Percentiles rank a stretch among this genome's conserved stretches.
Conservation (phyloP, 1,140 invertebrate species). For the Bombus consobrinus region DNA sequence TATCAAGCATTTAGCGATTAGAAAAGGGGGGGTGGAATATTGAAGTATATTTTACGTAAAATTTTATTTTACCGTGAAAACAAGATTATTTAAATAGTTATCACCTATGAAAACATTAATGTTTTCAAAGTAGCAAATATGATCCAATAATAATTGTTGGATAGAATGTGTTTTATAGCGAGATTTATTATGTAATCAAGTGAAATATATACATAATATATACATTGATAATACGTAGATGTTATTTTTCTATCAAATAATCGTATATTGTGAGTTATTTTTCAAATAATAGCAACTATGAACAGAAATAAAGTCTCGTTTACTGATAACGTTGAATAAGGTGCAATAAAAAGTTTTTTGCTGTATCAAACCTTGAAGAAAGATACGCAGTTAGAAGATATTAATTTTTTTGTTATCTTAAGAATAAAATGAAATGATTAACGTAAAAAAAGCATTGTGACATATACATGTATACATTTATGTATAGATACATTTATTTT, state of each 20-base stretch:
- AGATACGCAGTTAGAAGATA: neutral
- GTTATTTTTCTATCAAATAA: neutral
- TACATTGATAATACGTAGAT: neutral
- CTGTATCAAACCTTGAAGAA: neutral
- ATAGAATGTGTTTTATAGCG: neutral
- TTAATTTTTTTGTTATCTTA: neutral
- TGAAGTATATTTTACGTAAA: no score
- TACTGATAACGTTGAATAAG: slow-evolving; percentile 1
- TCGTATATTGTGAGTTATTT: neutral
- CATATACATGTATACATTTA: neutral
- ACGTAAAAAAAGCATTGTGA: neutral
- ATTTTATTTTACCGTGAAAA: neutral
- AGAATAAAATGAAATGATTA: neutral
- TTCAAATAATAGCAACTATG: neutral
- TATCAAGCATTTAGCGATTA: no score
- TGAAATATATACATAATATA: neutral
- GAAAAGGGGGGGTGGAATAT: neutral
- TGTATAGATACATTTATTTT: neutral
- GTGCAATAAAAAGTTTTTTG: neutral
- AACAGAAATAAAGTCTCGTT: neutral
- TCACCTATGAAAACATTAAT: neutral
- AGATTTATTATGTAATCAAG: slow-evolving; percentile 8
- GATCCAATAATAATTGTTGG: neutral
- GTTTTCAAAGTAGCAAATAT: neutral
- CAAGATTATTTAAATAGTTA: neutral